Evolutionary conservation across 2,888 invertebrate species (phyloP).

Genomic region (Drosophila hawaiiensis): DNA sequence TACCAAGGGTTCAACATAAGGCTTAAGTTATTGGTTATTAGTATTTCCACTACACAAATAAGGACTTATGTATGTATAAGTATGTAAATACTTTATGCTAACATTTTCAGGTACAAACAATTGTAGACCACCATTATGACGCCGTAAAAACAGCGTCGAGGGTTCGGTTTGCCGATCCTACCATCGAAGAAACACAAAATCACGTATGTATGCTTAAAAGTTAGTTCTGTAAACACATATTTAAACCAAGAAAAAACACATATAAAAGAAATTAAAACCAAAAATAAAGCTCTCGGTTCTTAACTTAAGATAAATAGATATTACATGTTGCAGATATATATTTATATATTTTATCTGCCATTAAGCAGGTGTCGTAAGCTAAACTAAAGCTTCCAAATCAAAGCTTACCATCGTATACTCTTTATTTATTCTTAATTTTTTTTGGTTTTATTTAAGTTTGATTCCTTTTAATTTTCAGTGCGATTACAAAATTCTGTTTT

Average conservation of each 20-base stretch:
- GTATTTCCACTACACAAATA: slow-evolving; percentile 10
- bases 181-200: slow-evolving; percentile 68
- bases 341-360: slow-evolving; percentile 5
- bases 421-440: neutral
- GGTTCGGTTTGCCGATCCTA: slow-evolving; percentile 93
- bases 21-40: slow-evolving; percentile 9
- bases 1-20: slow-evolving; percentile 6
- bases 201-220: slow-evolving; percentile 65
- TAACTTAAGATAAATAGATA: slow-evolving; percentile 13
- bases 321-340: slow-evolving; percentile 5
- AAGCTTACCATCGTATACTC: neutral
- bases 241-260: slow-evolving; percentile 14
- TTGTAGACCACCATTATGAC: slow-evolving; percentile 95
- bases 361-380: slow-evolving; percentile 3
- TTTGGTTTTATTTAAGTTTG: slow-evolving; percentile 3
- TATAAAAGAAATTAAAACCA: neutral
- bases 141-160: slow-evolving; percentile 92
- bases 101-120: slow-evolving; percentile 92
- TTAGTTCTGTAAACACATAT: slow-evolving; percentile 9
- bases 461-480: slow-evolving; percentile 1
- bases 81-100: slow-evolving; percentile 66
- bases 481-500: slow-evolving; percentile 2
- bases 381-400: neutral
- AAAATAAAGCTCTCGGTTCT: slow-evolving; percentile 5
- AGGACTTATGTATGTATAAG: slow-evolving; percentile 21